Conservation (phyloP, 2,797 vertebrate genomes). For the Molossus alvarezi region DNA sequence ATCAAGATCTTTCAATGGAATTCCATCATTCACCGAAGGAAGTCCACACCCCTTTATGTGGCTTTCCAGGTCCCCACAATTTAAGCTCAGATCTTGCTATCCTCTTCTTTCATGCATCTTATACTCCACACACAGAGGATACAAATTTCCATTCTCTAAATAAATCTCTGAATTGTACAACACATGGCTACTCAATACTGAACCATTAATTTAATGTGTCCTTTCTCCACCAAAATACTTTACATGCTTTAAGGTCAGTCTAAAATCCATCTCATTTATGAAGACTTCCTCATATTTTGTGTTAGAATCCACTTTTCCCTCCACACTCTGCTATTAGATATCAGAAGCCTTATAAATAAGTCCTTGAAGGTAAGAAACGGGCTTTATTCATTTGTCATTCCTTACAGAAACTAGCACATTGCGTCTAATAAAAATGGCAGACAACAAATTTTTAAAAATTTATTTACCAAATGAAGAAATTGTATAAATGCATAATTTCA, state of each 20-base stretch:
- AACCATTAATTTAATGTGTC: background rate
- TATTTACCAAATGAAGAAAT: slow-evolving; percentile 51
- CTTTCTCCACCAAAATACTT: slow-evolving; percentile 12
- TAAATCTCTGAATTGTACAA: background rate
- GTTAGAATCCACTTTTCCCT: background rate
- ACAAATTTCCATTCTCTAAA: background rate
- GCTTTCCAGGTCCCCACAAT: background rate
- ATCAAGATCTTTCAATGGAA: background rate
- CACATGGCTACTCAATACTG: background rate
- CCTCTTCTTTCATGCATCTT: background rate
- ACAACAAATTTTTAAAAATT: background rate
- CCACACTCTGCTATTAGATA: background rate
- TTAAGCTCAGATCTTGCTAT: background rate
- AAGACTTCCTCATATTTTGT: background rate
- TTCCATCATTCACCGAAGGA: background rate
- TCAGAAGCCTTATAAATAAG: slow-evolving; percentile 10
- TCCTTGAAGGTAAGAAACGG: background rate
- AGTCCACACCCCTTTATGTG: background rate
- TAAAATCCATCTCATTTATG: background rate
- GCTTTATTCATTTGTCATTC: slow-evolving; percentile 1
- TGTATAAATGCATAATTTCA: background rate
- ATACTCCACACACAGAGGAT: background rate
- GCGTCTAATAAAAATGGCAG: background rate
- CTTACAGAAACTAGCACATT: background rate
- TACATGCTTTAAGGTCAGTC: background rate